Conservation (phyloP, 2,888 invertebrate genomes). For the Oxytorus armatus region DNA sequence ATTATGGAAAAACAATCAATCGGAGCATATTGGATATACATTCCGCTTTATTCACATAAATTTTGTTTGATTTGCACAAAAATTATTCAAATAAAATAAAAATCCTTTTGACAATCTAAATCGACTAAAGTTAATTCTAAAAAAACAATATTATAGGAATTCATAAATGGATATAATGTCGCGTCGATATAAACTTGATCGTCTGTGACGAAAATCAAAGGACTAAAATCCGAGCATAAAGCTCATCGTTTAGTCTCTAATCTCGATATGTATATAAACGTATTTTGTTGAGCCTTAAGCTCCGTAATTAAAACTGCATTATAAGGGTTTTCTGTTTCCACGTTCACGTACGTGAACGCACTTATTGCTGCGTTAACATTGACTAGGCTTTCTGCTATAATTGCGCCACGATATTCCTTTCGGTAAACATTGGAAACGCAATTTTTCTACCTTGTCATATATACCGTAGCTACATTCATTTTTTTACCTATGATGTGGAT, state of each 20-base stretch:
- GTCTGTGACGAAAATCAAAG: too few species aligned
- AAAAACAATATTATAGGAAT: too few species aligned
- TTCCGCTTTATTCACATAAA: too few species aligned
- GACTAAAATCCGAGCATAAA: too few species aligned
- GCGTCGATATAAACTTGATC: too few species aligned
- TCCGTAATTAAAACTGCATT: not conserved
- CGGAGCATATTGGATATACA: too few species aligned
- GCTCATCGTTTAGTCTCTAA: too few species aligned
- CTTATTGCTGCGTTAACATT: slow-evolving; percentile 26
- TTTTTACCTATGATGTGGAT: not conserved
- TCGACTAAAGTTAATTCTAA: not conserved
- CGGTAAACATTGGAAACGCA: slow-evolving; percentile 32
- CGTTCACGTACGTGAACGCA: slow-evolving; percentile 27
- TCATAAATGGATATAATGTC: too few species aligned
- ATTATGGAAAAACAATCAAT: too few species aligned
- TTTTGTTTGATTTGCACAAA: too few species aligned
- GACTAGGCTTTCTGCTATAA: slow-evolving; percentile 43
- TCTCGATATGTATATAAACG: not conserved
- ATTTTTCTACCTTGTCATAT: slow-evolving; percentile 31
- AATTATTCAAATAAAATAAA: not conserved
- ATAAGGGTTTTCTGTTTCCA: not conserved
- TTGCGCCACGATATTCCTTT: slow-evolving; percentile 42
- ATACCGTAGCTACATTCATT: not conserved
- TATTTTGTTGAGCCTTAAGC: not conserved
- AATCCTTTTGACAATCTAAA: not conserved